Evolutionary conservation across 2,113 vertebrate genomes (phyloP), one percentile per base, ranked within the genome.

Genomic region (Phasianus colchicus): DNA sequence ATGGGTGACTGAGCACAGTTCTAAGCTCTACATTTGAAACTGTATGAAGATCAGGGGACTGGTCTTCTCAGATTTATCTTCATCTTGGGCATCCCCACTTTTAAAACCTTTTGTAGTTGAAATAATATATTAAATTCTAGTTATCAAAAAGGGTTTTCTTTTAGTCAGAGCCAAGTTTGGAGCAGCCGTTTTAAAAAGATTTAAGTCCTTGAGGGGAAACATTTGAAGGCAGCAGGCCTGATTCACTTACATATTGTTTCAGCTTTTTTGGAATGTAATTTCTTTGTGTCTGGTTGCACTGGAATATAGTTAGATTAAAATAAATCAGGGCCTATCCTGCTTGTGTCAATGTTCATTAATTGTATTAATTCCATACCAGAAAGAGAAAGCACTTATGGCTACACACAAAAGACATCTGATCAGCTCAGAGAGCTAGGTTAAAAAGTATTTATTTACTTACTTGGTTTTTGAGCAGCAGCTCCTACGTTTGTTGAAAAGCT

Each of bases 391-490:
- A 58, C 6, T 87, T 95, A 58, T 92, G 86, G 57, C 88, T 86
- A 70, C 83, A 72, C 61, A 90, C 65, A 86, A 55, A 71, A 88
- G 88, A 88, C 61, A 95, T 86, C 47, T 1, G 60, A 96, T 91
- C 90, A 86, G 76, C 52, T 88, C 76, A 83, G 65, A 57, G 88
- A 94, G 79, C 72, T 94, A 86, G 93, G 80, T 93, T 91, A 55
- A 80, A 52, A 89, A n/a, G 65, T 92, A 83, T 96, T 93, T 90
- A 86, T 77, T 96, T 96, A 81, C 91, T 88, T 91, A 77, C 67
- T 78, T 82, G 65, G 10, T 83, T 95, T 91, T 60, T 57, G 45
- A 86, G 47, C 61, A 86, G 43, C 32, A 90, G 76, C 60, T 92
- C 29, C 60, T 55, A 77, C 88, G 80, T 90, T 78, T 90, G 83